A percentile compares a stretch with the other conserved stretches of the same genome.
phyloP scores from a whole-genome alignment of 2,797 vertebrate species.

The Xenops minutus region DNA sequence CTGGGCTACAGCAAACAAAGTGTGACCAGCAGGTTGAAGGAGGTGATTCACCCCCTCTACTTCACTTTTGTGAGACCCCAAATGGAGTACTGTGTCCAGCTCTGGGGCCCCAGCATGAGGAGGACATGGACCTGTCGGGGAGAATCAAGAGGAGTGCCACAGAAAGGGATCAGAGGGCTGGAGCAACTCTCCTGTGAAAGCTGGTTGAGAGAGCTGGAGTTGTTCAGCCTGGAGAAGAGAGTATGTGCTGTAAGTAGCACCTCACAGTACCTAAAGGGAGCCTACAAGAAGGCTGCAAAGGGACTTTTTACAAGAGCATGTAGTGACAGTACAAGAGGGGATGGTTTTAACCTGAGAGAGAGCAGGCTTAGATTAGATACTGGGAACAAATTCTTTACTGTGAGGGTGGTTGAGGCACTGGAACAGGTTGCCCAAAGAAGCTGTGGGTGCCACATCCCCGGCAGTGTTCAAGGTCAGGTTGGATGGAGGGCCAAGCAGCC shows the following conservation, averaged over 20 bases:
- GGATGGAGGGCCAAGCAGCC: background rate
- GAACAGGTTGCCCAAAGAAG: background rate
- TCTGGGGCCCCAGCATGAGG: background rate
- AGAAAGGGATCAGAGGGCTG: background rate
- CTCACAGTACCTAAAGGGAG: background rate
- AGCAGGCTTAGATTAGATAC: background rate
- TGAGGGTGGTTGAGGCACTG: background rate
- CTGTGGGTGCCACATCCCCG: background rate
- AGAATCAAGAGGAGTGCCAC: background rate
- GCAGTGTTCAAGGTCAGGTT: background rate
- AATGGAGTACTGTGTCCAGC: rapidly evolving
- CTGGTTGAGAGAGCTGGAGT: background rate
- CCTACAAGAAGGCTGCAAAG: background rate
- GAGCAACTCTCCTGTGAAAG: background rate
- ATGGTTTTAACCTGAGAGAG: background rate
- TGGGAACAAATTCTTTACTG: background rate
- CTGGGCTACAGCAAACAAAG: background rate
- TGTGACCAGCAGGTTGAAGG: background rate
- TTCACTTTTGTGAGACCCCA: background rate
- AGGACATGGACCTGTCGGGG: background rate
- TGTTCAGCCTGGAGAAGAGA: background rate
- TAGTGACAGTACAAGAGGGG: background rate
- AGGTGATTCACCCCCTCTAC: background rate
- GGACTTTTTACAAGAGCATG: background rate
- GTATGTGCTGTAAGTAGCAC: too few species aligned